Evolutionary conservation across 1,140 invertebrate species (phyloP).

Genomic region (Pseudomyrmex sp.): DNA sequence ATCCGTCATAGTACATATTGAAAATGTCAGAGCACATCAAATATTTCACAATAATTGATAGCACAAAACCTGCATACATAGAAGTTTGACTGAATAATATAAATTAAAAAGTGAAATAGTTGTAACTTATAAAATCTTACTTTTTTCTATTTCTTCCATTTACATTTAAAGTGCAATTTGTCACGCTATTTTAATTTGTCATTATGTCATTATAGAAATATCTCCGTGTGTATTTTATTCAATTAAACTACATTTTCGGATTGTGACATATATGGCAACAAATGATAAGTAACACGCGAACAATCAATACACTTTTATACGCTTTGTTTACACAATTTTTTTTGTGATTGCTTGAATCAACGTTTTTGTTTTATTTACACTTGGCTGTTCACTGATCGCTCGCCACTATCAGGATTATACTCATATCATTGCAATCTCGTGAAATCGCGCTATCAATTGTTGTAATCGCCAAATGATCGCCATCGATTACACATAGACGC

Average conservation of each 20-base stretch:
- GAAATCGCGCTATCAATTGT: slow-evolving; percentile 46
- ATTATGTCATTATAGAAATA: too few relatives aligned
- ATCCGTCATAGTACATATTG: slow-evolving; percentile 11
- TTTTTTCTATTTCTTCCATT: too few relatives aligned
- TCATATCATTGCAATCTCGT: slow-evolving; percentile 50
- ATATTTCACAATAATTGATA: not conserved
- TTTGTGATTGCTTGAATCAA: slow-evolving; percentile 35
- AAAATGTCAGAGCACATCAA: not conserved
- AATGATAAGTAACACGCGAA: slow-evolving; percentile 33
- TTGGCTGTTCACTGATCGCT: slow-evolving; percentile 29
- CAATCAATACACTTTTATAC: slow-evolving; percentile 26
- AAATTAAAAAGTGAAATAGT: too few relatives aligned
- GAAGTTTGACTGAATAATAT: not conserved
- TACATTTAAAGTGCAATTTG: too few relatives aligned
- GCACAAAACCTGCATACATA: not conserved
- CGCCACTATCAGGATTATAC: slow-evolving; percentile 52
- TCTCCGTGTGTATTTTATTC: not conserved
- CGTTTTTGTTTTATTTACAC: slow-evolving; percentile 32
- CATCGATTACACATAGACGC: not conserved
- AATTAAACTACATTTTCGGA: not conserved
- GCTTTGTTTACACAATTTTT: slow-evolving; percentile 34
- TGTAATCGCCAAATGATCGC: slow-evolving; percentile 37
- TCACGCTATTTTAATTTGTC: too few relatives aligned
- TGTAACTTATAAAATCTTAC: too few relatives aligned
- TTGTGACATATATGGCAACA: not conserved